These are phyloP conservation scores for Drosophila neutralis DNA, from an alignment of 2,888 invertebrate genomes.

Conservation along the genomic window DNA sequence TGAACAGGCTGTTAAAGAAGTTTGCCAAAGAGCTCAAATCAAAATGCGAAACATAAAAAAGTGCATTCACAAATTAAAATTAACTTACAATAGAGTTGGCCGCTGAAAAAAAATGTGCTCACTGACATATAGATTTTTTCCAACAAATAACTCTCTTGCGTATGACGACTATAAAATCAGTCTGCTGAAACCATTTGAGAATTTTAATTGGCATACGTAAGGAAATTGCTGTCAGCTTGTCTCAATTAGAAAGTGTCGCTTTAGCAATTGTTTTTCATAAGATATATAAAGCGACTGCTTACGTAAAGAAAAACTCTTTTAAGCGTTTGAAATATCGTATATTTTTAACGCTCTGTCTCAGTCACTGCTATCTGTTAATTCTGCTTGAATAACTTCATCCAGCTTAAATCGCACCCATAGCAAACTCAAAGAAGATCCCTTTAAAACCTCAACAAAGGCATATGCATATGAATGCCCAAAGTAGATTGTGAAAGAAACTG, in stretches of 20 bases:
- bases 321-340: conserved; percentile 2
- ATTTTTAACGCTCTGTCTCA: background rate
- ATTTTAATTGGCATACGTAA: background rate
- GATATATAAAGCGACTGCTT: conserved; percentile 1
- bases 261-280: conserved; percentile 5
- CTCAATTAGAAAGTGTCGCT: conserved; percentile 23
- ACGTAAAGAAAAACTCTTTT: background rate
- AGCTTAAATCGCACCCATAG: conserved; percentile 19
- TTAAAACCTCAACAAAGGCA: conserved; percentile 31
- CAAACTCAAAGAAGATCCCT: background rate
- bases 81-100: conserved; percentile 13
- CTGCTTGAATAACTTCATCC: conserved; percentile 40
- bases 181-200: background rate
- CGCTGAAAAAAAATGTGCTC: background rate
- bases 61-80: conserved; percentile 28
- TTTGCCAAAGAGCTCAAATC: conserved; percentile 27
- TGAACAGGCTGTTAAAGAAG: conserved; percentile 28
- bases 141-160: background rate
- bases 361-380: conserved; percentile 9
- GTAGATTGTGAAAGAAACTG: conserved; percentile 39
- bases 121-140: background rate
- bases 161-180: background rate
- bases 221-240: background rate
- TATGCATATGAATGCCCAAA: conserved; percentile 43
- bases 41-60: conserved; percentile 12